Conservation (phyloP, 2,888 invertebrate species). For the Mesorhabditis spiculigera region DNA sequence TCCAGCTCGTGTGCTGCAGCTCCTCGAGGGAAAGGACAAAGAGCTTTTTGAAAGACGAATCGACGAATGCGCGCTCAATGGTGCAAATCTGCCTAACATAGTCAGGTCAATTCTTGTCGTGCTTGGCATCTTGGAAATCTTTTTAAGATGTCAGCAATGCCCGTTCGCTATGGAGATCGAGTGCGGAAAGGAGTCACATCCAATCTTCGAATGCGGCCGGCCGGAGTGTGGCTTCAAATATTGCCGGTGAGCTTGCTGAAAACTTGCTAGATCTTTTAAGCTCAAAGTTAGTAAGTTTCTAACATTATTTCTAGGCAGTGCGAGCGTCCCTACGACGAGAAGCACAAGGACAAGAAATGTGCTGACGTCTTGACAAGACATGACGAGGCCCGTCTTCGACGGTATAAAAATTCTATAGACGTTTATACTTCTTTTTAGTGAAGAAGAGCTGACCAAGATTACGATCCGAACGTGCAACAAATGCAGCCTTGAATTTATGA, state of each 20-base stretch:
- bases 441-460: conserved; percentile 4
- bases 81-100: background rate
- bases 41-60: conserved; percentile 1
- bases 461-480: background rate
- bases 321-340: conserved; percentile 5
- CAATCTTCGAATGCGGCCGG: background rate
- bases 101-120: background rate
- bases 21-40: background rate
- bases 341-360: conserved; percentile 3
- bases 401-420: background rate
- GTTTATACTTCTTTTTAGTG: background rate
- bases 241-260: background rate
- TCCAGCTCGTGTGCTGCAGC: background rate
- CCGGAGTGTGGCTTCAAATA: background rate
- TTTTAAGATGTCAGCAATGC: conserved; percentile 5
- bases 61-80: background rate
- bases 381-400: background rate
- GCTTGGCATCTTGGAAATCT: background rate
- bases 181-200: background rate
- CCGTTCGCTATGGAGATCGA: background rate
- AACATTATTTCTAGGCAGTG: background rate
- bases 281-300: background rate
- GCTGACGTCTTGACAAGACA: background rate
- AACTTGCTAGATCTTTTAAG: no score
- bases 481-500: background rate